Evolutionary conservation across 1,140 invertebrate species (phyloP).

Genomic region (Drosophila azteca): DNA sequence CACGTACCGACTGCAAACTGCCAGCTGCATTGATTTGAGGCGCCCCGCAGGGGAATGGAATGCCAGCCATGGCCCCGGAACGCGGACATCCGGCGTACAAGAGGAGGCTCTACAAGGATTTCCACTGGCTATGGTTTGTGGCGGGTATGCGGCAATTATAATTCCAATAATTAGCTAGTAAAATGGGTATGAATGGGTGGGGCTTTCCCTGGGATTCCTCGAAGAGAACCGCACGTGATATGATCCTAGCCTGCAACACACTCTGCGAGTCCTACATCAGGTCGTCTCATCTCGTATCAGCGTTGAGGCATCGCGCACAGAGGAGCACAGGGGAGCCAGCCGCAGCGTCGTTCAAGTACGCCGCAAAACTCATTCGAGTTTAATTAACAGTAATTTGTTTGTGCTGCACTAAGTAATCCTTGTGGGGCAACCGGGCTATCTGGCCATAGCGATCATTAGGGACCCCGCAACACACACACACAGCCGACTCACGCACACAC

Average conservation of each 20-base stretch:
- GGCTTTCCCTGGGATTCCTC: too few species aligned
- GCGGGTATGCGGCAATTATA: too few species aligned
- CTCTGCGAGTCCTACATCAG: background rate
- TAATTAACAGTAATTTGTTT: slow-evolving; percentile 71
- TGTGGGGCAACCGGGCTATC: slow-evolving; percentile 43
- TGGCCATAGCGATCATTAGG: slow-evolving; percentile 55
- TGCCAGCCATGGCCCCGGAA: too few species aligned
- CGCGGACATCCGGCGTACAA: too few species aligned
- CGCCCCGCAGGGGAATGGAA: too few species aligned
- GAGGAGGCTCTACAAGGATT: too few species aligned
- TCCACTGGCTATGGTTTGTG: too few species aligned
- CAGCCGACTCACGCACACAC: slow-evolving; percentile 21
- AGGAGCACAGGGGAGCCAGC: slow-evolving; percentile 34
- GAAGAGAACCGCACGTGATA: too few species aligned
- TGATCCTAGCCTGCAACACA: too few species aligned
- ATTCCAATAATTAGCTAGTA: too few species aligned
- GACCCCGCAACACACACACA: slow-evolving; percentile 13
- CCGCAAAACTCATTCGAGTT: slow-evolving; percentile 66
- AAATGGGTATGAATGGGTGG: too few species aligned
- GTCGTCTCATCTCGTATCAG: slow-evolving; percentile 8
- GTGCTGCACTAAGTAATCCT: slow-evolving; percentile 58
- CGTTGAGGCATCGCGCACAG: slow-evolving; percentile 18
- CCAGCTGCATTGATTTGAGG: slow-evolving; percentile 18
- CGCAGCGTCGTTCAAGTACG: slow-evolving; percentile 39
- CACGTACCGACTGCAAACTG: slow-evolving; percentile 44